These are phyloP conservation scores for Pomacea maculata DNA, from an alignment of 1,140 invertebrate genomes.

Conservation along the genomic window DNA sequence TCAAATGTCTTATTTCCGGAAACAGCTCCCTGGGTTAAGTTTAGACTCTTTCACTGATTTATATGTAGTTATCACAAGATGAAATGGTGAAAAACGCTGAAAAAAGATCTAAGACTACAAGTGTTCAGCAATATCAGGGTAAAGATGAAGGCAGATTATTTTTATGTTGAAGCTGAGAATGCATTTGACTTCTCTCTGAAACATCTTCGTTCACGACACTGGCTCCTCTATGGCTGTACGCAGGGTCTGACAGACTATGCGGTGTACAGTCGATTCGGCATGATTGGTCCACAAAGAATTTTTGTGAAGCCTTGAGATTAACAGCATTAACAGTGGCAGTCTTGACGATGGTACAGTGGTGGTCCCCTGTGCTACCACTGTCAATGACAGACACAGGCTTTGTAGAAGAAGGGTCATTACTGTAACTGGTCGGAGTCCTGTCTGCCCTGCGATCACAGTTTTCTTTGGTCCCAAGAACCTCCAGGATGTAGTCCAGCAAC, in stretches of 20 bases:
- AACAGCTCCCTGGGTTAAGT: too few relatives aligned
- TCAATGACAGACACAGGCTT: background rate
- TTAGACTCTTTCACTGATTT: too few relatives aligned
- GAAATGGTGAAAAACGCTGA: too few relatives aligned
- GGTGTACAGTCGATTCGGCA: slow-evolving; percentile 1
- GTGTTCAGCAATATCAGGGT: background rate
- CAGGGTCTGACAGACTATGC: background rate
- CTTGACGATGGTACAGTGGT: background rate
- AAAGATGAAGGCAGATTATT: background rate
- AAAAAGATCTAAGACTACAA: background rate
- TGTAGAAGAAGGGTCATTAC: background rate
- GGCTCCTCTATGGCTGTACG: background rate
- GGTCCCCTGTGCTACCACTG: background rate
- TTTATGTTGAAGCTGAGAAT: slow-evolving; percentile 5
- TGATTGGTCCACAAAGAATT: slow-evolving; percentile 18
- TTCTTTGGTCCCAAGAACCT: slow-evolving; percentile 24
- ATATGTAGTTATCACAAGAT: too few relatives aligned
- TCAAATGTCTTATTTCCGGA: too few relatives aligned
- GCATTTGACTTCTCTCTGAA: background rate
- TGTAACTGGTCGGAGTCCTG: background rate
- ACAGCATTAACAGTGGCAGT: slow-evolving; percentile 17
- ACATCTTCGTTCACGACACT: background rate
- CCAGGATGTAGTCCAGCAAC: slow-evolving; percentile 43
- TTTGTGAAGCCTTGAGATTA: slow-evolving; percentile 20
- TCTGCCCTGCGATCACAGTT: slow-evolving; percentile 11